A percentile compares a stretch with the other conserved stretches of the same genome.
Evolutionary conservation across 92 coral and sea anemone genomes (phyloP).

Genomic region (Phenganax subtilis): DNA sequence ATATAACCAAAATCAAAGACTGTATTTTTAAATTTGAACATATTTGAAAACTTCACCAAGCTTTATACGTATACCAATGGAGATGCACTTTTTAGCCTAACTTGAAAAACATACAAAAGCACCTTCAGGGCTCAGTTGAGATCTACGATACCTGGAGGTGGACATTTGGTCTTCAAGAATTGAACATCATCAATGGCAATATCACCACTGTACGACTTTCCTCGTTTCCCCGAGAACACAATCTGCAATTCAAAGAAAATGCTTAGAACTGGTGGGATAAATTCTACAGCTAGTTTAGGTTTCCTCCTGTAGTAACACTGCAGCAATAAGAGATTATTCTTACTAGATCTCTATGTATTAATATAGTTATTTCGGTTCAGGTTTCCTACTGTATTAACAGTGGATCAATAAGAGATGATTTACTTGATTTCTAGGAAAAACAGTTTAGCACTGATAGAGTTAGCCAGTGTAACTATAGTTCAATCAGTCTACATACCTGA

Average conservation of each 20-base stretch:
- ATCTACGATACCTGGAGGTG: slow-evolving; percentile 50
- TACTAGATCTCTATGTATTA: too few relatives aligned
- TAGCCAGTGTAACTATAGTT: too few relatives aligned
- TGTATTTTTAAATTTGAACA: not conserved
- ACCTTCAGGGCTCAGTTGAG: not conserved
- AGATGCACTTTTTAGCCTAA: too few relatives aligned
- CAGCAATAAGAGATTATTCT: too few relatives aligned
- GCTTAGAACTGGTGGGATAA: not conserved
- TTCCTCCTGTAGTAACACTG: too few relatives aligned
- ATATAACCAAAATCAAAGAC: too few relatives aligned
- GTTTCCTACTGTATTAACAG: too few relatives aligned
- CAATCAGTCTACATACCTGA: slow-evolving; percentile 46
- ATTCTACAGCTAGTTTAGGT: not conserved
- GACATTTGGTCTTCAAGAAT: slow-evolving; percentile 61
- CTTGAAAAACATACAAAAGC: too few relatives aligned
- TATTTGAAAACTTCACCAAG: not conserved
- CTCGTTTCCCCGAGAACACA: slow-evolving; percentile 66
- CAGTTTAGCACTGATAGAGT: too few relatives aligned
- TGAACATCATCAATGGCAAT: slow-evolving; percentile 85
- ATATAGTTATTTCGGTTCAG: too few relatives aligned
- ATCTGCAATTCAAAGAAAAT: slow-evolving; percentile 46
- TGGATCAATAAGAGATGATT: too few relatives aligned
- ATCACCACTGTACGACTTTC: slow-evolving; percentile 76
- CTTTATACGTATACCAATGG: not conserved
- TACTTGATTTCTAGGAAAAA: too few relatives aligned